Evolutionary conservation across 2,797 vertebrate genomes (phyloP), one percentile per base, ranked within the genome.

Genomic region (Oreochromis mossambicus): DNA sequence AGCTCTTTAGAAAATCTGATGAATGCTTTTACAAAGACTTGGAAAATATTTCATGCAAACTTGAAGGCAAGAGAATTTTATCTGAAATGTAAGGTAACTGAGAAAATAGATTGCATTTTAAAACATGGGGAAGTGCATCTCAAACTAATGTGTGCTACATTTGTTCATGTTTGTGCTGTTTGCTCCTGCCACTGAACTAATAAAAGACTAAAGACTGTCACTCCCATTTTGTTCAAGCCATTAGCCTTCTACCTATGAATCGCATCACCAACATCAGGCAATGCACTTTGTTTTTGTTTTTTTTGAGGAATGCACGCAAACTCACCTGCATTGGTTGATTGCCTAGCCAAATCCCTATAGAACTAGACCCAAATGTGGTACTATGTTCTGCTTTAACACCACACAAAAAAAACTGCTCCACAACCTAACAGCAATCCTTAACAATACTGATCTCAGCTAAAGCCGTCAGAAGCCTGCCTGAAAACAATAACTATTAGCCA

Each of bases 341-440:
- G 2, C 15, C 29, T 61, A 46, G 43, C 43, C 43, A 46, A 14
- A 46, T 46, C 13, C 43, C 43, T 46, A 15, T 6, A 15, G 32
- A 61, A 34, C 8, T 1, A 19, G 2, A 61, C 3, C 15, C 15
- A 4, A 61, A 61, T 6, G 5, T 19, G 56, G 0, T 11, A 61
- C 56, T 8, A 34, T 4, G 5, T 11, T 19, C 56, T 32, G 14
- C 29, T 61, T 61, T 61, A 61, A 34, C 26, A 0, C 56, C 56
- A 61, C 14, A 34, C 29, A 19, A 11, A 61, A 61, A 26, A 32
- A 19, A 10, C 34, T 61, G 17, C 56, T 17, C 29, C 29, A 11
- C 56, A 61, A 34, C 29, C 17, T 19, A 19, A 61, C 5, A 34
- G 56, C 17, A 61, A 19, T 19, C 56, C 29, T 19, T 34, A 34